Percentiles rank a stretch among this genome's conserved stretches.
These are phyloP conservation scores for Zonitis immaculata DNA, from an alignment of 2,888 invertebrate species.

Conservation along the genomic window DNA sequence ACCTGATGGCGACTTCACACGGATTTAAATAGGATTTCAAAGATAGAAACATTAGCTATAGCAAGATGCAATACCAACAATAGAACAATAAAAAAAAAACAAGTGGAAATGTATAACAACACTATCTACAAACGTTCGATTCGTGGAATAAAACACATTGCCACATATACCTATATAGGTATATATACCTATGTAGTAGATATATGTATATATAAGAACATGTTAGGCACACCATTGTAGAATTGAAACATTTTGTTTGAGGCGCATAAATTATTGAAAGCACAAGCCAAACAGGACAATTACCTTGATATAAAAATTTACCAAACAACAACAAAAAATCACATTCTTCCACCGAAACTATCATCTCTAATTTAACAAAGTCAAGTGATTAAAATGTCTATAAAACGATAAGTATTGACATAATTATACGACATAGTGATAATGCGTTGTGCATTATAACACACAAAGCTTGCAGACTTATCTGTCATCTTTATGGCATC, in stretches of 20 bases:
- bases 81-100: constrained; percentile 19
- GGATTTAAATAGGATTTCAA: constrained; percentile 4
- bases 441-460: constrained; percentile 6
- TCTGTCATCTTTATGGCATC: constrained; percentile 11
- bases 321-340: not conserved
- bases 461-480: constrained; percentile 8
- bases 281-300: not conserved
- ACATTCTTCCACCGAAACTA: not conserved
- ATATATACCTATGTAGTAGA: too few relatives aligned
- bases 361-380: constrained; percentile 4
- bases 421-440: constrained; percentile 10
- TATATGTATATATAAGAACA: too few relatives aligned
- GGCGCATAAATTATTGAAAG: constrained; percentile 2
- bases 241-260: constrained; percentile 1
- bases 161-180: too few relatives aligned
- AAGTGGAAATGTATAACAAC: constrained; percentile 19
- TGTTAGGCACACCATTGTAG: constrained; percentile 10
- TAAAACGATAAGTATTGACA: constrained; percentile 11
- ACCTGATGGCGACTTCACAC: constrained; percentile 6
- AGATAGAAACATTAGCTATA: constrained; percentile 14
- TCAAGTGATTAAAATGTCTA: constrained; percentile 8
- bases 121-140: constrained; percentile 16
- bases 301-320: not conserved
- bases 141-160: constrained; percentile 19
- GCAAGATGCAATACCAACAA: constrained; percentile 10